Conservation (phyloP, 2,888 invertebrate species). For the Lepeophtheirus nordmannii region DNA sequence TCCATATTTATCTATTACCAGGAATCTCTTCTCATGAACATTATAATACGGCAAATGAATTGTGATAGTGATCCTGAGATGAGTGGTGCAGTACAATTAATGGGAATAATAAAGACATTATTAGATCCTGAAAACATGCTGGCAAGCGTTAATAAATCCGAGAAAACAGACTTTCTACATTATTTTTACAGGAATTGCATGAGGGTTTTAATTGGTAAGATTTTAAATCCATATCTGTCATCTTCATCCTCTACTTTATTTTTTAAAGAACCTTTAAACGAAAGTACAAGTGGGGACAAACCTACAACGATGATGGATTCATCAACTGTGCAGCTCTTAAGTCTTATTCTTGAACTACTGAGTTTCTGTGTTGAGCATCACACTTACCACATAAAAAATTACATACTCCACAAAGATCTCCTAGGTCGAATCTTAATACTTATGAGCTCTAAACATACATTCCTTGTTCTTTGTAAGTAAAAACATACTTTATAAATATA, state of each 20-base stretch:
- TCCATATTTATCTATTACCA: slow-evolving; percentile 34
- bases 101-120: slow-evolving; percentile 78
- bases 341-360: slow-evolving; percentile 81
- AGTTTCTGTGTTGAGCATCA: slow-evolving; percentile 99
- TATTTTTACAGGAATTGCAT: slow-evolving; percentile 98
- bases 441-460: slow-evolving; percentile 91
- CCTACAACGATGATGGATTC: slow-evolving; percentile 78
- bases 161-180: slow-evolving; percentile 93
- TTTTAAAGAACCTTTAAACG: slow-evolving; percentile 65
- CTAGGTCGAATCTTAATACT: slow-evolving; percentile 83
- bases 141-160: slow-evolving; percentile 76
- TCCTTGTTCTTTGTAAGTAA: slow-evolving; percentile 67
- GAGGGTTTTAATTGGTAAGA: slow-evolving; percentile 74
- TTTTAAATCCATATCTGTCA: not conserved
- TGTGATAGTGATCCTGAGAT: slow-evolving; percentile 91
- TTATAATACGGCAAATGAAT: slow-evolving; percentile 95
- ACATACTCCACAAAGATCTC: slow-evolving; percentile 89
- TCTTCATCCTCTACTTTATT: not conserved
- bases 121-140: slow-evolving; percentile 97
- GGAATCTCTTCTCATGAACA: slow-evolving; percentile 75
- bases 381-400: slow-evolving; percentile 94
- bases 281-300: slow-evolving; percentile 75
- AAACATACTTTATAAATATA: not conserved
- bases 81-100: slow-evolving; percentile 90
- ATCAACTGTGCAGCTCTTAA: slow-evolving; percentile 46